These are phyloP conservation scores for Narcine bancroftii DNA, from an alignment of 2,113 vertebrate genomes.

Conservation along the genomic window DNA sequence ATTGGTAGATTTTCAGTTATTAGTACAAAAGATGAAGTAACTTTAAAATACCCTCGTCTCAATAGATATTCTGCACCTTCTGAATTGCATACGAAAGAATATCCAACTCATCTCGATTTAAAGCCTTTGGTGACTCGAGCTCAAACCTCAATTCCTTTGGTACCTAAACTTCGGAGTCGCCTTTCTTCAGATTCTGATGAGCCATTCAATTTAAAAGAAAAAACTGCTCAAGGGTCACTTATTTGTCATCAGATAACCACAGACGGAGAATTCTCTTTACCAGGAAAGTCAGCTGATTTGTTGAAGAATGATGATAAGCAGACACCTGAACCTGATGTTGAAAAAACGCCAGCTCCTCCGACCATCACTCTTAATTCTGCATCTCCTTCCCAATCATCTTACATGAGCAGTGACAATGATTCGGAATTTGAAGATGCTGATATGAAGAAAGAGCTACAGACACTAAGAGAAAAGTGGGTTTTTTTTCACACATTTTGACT, in stretches of 20 bases:
- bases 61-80: constrained; percentile 85
- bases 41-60: constrained; percentile 61
- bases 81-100: constrained; percentile 79
- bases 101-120: constrained; percentile 62
- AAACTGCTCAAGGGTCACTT: constrained; percentile 52
- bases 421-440: constrained; percentile 90
- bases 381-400: constrained; percentile 73
- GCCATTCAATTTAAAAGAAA: constrained; percentile 49
- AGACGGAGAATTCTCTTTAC: constrained; percentile 49
- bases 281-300: constrained; percentile 80
- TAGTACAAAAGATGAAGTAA: constrained; percentile 77
- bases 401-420: constrained; percentile 94
- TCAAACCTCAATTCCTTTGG: constrained; percentile 67
- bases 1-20: constrained; percentile 89
- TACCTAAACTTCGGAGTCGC: constrained; percentile 54
- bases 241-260: constrained; percentile 61
- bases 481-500: background rate
- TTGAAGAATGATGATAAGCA: constrained; percentile 77
- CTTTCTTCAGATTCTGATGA: constrained; percentile 87
- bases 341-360: constrained; percentile 58
- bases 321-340: constrained; percentile 64
- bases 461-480: constrained; percentile 84
- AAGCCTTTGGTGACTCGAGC: constrained; percentile 59
- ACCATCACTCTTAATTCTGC: constrained; percentile 64
- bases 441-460: constrained; percentile 83